These are phyloP conservation scores for Strigamia transsilvanica DNA, from an alignment of 2,888 invertebrate species.

Conservation along the genomic window DNA sequence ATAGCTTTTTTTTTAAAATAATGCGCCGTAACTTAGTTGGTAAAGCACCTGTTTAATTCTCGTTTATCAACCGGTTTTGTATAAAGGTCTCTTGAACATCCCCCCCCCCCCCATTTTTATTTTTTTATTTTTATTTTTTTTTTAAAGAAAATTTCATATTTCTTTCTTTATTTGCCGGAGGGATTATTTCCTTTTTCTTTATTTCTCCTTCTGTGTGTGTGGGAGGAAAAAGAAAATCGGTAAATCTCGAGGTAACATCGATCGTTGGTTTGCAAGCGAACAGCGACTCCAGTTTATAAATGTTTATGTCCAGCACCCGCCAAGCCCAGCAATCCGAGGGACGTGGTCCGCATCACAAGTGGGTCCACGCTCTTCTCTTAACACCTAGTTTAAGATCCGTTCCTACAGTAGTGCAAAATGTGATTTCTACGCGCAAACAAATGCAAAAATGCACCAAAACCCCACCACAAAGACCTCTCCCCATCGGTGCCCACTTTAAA, in stretches of 20 bases:
- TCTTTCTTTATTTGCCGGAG: background rate
- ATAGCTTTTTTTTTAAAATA: no score
- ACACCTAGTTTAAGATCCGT: constrained; percentile 23
- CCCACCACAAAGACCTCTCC: no score
- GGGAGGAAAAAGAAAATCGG: constrained; percentile 9
- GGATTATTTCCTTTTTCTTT: background rate
- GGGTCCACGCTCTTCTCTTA: background rate
- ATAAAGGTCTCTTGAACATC: background rate
- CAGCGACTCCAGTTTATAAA: constrained; percentile 55
- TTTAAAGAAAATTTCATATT: background rate
- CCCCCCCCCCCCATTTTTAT: background rate
- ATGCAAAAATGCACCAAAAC: no score
- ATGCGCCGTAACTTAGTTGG: no score
- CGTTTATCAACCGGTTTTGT: constrained; percentile 10
- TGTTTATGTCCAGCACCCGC: constrained; percentile 54
- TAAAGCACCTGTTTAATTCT: no score
- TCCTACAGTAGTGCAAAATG: background rate
- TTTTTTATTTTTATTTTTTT: background rate
- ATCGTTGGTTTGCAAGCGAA: constrained; percentile 53
- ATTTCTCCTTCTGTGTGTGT: background rate
- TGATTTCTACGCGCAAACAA: background rate
- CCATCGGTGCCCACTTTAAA: no score
- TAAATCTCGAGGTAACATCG: constrained; percentile 42
- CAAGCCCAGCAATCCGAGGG: constrained; percentile 51
- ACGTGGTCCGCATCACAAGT: constrained; percentile 52